Conservation (phyloP, 2,797 vertebrate genomes). For the Chrosomus eos region DNA sequence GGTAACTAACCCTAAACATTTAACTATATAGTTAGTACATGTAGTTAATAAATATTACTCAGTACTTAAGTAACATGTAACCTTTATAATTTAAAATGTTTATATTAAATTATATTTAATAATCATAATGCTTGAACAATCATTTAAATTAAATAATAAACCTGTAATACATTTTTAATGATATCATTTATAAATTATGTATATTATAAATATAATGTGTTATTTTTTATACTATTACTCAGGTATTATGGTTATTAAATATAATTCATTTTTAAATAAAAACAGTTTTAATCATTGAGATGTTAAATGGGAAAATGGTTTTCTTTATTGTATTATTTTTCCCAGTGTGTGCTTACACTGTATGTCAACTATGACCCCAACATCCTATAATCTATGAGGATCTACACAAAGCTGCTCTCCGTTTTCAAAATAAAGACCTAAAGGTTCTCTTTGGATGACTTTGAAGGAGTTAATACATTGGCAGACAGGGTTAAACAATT, state of each 20-base stretch:
- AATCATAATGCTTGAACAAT: neutral
- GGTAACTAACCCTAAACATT: no score
- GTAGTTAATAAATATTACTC: no score
- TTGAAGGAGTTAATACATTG: slow-evolving; percentile 52
- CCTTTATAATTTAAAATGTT: no score
- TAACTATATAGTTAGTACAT: no score
- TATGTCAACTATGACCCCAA: slow-evolving; percentile 2
- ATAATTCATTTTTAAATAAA: neutral
- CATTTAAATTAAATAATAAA: neutral
- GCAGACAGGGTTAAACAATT: slow-evolving; percentile 67
- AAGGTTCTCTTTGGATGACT: slow-evolving; percentile 46
- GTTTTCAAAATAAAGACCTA: slow-evolving; percentile 21
- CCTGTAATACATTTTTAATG: neutral
- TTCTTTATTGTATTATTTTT: neutral
- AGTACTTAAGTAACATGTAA: no score
- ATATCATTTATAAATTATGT: no score
- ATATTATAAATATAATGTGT: no score
- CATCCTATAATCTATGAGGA: neutral
- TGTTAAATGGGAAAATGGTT: neutral
- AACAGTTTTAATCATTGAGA: neutral
- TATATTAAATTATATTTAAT: no score
- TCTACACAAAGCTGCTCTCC: neutral
- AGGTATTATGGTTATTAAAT: neutral
- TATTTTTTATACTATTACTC: neutral
- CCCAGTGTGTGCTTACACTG: neutral